These are phyloP conservation scores for Ptychadena robeensis DNA, from an alignment of 2,797 vertebrate genomes.

Conservation along the genomic window DNA sequence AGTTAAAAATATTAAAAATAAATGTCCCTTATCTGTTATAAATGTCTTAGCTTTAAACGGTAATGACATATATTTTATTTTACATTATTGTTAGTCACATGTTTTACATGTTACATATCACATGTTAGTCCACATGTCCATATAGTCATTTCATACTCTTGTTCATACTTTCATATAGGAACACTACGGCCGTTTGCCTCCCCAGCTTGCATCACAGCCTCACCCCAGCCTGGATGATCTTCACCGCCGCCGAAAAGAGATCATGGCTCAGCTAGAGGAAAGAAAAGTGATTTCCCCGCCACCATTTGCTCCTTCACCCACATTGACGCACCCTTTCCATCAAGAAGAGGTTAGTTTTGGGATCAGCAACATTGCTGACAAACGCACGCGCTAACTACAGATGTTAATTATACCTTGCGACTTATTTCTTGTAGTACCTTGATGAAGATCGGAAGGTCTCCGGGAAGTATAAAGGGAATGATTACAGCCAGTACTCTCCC, in stretches of 20 bases:
- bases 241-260: constrained; percentile 92
- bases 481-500: constrained; percentile 96
- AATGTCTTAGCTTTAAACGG: too few species aligned
- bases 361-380: too few species aligned
- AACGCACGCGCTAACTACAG: not conserved
- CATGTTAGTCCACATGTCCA: too few species aligned
- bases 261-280: constrained; percentile 95
- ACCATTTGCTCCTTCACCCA: constrained; percentile 93
- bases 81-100: too few species aligned
- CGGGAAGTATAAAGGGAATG: constrained; percentile 88
- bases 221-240: constrained; percentile 93
- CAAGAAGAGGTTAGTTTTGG: constrained; percentile 84
- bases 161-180: constrained; percentile 73
- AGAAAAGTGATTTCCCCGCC: constrained; percentile 96
- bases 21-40: too few species aligned
- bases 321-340: constrained; percentile 87
- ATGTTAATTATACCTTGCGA: not conserved
- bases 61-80: too few species aligned
- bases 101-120: too few species aligned
- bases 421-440: constrained; percentile 79
- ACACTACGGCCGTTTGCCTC: constrained; percentile 74
- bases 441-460: constrained; percentile 90
- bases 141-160: not conserved
- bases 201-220: constrained; percentile 67
- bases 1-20: too few species aligned